Conservation (phyloP, 2,113 vertebrate genomes). For the Coryphaenoides rupestris region DNA sequence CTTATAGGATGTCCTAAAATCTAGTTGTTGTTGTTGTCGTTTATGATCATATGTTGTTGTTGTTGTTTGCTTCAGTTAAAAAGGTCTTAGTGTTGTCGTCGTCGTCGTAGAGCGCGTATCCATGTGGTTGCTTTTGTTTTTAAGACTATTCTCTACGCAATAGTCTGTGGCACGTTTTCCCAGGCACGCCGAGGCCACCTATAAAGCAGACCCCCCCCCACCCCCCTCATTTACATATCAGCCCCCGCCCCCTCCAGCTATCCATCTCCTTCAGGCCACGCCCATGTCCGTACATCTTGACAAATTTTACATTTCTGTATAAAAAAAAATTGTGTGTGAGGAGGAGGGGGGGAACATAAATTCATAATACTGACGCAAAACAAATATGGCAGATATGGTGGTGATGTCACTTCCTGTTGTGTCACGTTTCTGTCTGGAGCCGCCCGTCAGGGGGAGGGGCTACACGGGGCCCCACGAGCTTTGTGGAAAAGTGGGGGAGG, state of each 20-base stretch:
- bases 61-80: conserved; percentile 67
- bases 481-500: conserved; percentile 59
- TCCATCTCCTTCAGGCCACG: conserved; percentile 85
- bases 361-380: conserved; percentile 94
- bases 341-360: conserved; percentile 70
- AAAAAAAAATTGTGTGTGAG: conserved; percentile 72
- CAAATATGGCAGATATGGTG: conserved; percentile 73
- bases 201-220: conserved; percentile 7
- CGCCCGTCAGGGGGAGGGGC: conserved; percentile 76
- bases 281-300: conserved; percentile 82
- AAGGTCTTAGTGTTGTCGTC: conserved; percentile 85
- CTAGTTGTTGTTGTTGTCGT: conserved; percentile 85
- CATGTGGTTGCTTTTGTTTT: conserved; percentile 77
- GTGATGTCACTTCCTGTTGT: conserved; percentile 49
- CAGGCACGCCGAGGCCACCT: conserved; percentile 64
- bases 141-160: conserved; percentile 73
- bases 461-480: conserved; percentile 82
- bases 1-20: conserved; percentile 86
- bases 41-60: conserved; percentile 66
- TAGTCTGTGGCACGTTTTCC: conserved; percentile 76
- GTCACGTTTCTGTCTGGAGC: conserved; percentile 62
- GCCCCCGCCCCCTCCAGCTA: conserved; percentile 51
- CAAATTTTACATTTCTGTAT: conserved; percentile 82
- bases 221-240: conserved; percentile 76
- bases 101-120: conserved; percentile 83